These are phyloP conservation scores for Phasia obesa DNA, from an alignment of 2,888 invertebrate species.

Conservation along the genomic window DNA sequence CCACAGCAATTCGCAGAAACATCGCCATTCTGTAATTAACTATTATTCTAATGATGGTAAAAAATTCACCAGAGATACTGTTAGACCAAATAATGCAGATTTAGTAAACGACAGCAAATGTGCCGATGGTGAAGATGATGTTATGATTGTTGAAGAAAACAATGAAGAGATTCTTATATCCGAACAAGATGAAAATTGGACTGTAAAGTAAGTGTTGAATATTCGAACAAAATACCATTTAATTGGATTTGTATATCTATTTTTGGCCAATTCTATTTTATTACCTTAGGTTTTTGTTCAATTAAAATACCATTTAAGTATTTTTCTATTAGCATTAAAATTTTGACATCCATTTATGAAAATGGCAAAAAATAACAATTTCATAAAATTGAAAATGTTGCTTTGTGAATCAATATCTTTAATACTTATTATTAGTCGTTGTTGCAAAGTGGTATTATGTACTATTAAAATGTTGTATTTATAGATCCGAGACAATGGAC, in stretches of 20 bases:
- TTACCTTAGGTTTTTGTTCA: no score
- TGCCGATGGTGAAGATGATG: conserved; percentile 32
- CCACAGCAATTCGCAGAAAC: conserved; percentile 53
- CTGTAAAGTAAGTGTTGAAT: conserved; percentile 56
- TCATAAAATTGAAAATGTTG: no score
- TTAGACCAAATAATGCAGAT: neutral
- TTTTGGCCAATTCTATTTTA: no score
- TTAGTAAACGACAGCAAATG: neutral
- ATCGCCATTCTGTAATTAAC: conserved; percentile 54
- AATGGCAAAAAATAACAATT: no score
- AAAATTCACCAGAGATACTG: neutral
- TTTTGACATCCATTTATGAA: no score
- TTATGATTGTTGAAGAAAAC: conserved; percentile 58
- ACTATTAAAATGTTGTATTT: neutral
- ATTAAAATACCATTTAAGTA: no score
- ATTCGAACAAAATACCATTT: neutral
- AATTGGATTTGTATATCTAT: no score
- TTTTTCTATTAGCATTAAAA: no score
- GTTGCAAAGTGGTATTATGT: no score
- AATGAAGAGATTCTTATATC: conserved; percentile 66
- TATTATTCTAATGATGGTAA: conserved; percentile 6
- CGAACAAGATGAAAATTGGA: conserved; percentile 67
- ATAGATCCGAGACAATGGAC: conserved; percentile 65
- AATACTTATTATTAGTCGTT: no score
- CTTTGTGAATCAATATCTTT: no score